Percentiles rank a stretch among this genome's conserved stretches.
Conservation (phyloP, 2,113 vertebrate genomes). For the Tautogolabrus adspersus region DNA sequence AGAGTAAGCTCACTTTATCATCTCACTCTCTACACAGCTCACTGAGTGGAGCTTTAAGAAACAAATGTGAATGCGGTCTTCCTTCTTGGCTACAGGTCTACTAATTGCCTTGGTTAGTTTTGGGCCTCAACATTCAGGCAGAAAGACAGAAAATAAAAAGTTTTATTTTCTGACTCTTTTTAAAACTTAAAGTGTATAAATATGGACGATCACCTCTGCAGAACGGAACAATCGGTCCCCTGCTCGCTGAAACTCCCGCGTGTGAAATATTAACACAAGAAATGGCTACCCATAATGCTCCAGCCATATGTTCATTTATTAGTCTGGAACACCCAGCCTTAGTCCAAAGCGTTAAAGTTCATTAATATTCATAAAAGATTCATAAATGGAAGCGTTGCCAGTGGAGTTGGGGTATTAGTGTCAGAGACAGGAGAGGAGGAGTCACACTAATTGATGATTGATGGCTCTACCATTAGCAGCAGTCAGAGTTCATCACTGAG, state of each 20-base stretch:
- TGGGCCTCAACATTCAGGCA: too few species aligned
- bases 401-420: constrained; percentile 63
- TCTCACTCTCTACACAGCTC: too few species aligned
- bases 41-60: too few species aligned
- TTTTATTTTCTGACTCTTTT: too few species aligned
- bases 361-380: constrained; percentile 78
- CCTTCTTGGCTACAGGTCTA: too few species aligned
- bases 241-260: constrained; percentile 52
- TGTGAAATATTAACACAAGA: constrained; percentile 70
- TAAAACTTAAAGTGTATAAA: constrained; percentile 27
- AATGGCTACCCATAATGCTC: constrained; percentile 72
- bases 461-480: constrained; percentile 67
- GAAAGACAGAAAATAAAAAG: too few species aligned
- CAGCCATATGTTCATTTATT: constrained; percentile 79
- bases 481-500: constrained; percentile 49
- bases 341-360: constrained; percentile 58
- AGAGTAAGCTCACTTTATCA: too few species aligned
- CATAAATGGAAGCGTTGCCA: constrained; percentile 68
- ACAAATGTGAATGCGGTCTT: not conserved
- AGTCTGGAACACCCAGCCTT: constrained; percentile 72
- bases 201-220: constrained; percentile 60
- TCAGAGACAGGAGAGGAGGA: constrained; percentile 60
- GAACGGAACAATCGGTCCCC: constrained; percentile 58
- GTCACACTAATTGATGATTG: constrained; percentile 75
- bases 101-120: too few species aligned